Percentiles rank a stretch among this genome's conserved stretches.
Conservation (phyloP, 2,888 invertebrate species). For the Drosophila greeni region DNA sequence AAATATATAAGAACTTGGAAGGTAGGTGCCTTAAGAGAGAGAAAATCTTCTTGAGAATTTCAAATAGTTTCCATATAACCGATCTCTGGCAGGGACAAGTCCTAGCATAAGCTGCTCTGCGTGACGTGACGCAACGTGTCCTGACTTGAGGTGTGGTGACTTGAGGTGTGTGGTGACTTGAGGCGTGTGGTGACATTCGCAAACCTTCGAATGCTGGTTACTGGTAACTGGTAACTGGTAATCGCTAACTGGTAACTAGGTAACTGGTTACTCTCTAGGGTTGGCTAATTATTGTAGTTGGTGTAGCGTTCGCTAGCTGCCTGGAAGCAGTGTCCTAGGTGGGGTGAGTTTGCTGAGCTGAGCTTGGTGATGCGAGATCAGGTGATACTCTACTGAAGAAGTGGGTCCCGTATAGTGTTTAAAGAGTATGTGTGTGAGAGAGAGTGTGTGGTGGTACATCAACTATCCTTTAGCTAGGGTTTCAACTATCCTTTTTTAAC, state of each 20-base stretch:
- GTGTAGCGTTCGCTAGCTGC: conserved; percentile 67
- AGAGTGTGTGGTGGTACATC: conserved; percentile 27
- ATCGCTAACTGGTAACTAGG: neutral
- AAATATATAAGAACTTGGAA: neutral
- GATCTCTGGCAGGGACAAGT: conserved; percentile 6
- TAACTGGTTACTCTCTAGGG: conserved; percentile 39
- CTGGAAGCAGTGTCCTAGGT: conserved; percentile 70
- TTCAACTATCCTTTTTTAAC: conserved; percentile 35
- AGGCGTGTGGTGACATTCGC: conserved; percentile 7
- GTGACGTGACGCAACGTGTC: neutral
- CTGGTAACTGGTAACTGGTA: conserved; percentile 1
- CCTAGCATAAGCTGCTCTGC: conserved; percentile 10
- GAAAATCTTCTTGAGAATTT: neutral
- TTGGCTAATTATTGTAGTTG: conserved; percentile 55
- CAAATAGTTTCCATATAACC: conserved; percentile 6
- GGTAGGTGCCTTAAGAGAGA: neutral
- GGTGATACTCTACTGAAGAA: conserved; percentile 57
- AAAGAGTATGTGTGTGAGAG: conserved; percentile 13
- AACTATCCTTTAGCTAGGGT: conserved; percentile 33
- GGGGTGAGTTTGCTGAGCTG: conserved; percentile 62
- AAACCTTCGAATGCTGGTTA: conserved; percentile 16
- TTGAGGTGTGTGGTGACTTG: no score
- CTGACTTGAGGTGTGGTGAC: neutral
- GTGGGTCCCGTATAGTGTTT: conserved; percentile 65
- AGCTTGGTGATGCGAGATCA: conserved; percentile 42